Conservation (phyloP, 1,140 invertebrate genomes). For the Nasonia vitripennis region DNA sequence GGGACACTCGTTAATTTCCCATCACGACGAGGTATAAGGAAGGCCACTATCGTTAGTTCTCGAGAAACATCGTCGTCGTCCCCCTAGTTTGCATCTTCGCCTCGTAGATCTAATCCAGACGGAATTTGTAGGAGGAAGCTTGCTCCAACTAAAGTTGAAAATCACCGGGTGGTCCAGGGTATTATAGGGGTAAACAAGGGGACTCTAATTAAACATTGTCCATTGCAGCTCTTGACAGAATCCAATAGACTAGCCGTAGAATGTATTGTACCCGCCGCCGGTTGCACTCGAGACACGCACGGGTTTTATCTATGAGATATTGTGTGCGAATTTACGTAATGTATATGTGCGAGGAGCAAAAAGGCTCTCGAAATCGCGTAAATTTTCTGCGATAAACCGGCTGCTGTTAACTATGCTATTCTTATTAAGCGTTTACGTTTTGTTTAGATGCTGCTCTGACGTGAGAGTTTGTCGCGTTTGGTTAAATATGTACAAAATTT, state of each 20-base stretch:
- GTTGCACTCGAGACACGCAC: neutral
- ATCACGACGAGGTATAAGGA: neutral
- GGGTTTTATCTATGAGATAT: neutral
- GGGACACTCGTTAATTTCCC: neutral
- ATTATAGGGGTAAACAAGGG: neutral
- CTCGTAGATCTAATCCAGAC: neutral
- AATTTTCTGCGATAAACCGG: neutral
- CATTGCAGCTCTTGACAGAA: neutral
- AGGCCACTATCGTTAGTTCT: neutral
- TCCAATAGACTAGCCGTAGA: neutral
- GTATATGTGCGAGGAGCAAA: neutral
- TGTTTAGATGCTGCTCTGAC: no score
- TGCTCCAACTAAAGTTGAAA: neutral
- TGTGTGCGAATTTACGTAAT: neutral
- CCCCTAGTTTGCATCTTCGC: neutral
- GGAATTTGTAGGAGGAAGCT: neutral
- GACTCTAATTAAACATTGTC: neutral
- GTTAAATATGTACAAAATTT: no score
- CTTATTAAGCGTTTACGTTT: no score
- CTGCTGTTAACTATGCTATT: neutral
- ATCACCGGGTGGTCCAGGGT: neutral
- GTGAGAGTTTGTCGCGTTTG: no score
- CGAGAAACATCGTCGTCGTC: neutral
- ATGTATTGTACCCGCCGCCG: neutral
- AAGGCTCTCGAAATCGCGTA: neutral